Percentiles rank a stretch among this genome's conserved stretches.
phyloP scores from a whole-genome alignment of 2,888 invertebrate genomes.

The Papilio protenor region DNA sequence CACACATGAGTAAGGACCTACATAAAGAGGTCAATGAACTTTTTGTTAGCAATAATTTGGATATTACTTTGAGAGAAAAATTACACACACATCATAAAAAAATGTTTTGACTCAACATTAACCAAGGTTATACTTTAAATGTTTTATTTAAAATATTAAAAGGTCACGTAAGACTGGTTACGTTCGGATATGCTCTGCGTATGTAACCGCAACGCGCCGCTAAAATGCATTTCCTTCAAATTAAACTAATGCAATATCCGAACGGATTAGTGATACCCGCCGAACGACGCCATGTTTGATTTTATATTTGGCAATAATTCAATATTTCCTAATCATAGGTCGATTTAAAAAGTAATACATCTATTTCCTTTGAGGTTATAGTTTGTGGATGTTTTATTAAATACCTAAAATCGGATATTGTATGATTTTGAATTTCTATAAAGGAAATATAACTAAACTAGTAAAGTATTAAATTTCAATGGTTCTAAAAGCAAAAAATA shows the following conservation, averaged over 20 bases:
- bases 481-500: no score
- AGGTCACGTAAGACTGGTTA: slow-evolving; percentile 48
- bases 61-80: neutral
- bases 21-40: neutral
- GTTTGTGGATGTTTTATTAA: no score
- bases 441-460: no score
- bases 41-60: neutral
- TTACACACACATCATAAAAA: neutral
- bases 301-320: slow-evolving; percentile 43
- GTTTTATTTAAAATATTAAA: slow-evolving; percentile 60
- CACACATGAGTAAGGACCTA: neutral
- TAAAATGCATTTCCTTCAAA: slow-evolving; percentile 68
- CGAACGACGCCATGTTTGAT: slow-evolving; percentile 47
- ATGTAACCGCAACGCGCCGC: slow-evolving; percentile 59
- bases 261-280: slow-evolving; percentile 52
- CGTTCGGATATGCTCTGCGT: slow-evolving; percentile 53
- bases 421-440: no score
- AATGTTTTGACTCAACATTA: neutral
- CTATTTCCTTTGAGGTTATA: neutral
- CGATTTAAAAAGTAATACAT: neutral
- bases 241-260: slow-evolving; percentile 63
- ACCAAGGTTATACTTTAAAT: slow-evolving; percentile 40
- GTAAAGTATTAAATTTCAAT: no score
- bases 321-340: neutral
- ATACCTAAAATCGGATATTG: no score